Evolutionary conservation across 2,113 vertebrate species (phyloP), one percentile per base, ranked within the genome.

Genomic region (Microtus oregoni): DNA sequence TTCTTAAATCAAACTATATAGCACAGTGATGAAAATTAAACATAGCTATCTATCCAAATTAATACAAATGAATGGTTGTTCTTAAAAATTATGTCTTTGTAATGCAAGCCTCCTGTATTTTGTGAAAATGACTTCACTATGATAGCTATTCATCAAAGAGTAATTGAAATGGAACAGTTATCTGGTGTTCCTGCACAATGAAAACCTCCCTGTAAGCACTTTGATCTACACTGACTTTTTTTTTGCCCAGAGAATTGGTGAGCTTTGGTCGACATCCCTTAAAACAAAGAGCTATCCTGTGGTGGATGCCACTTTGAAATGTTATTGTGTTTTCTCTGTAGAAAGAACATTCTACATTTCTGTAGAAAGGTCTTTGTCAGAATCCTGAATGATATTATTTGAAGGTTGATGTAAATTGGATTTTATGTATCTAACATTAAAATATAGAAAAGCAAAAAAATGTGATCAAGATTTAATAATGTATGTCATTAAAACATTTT

Each of bases 211-310:
- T 90, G n/a, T 65, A 78, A 89, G 91, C 4, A 38, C 41, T 97
- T 95, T 94, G 47, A 94, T 96, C 94, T 61, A 88, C 55, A 41
- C 47, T 50, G 13, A 6, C 61, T 70, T 65, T 94, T 50, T 50
- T 2, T 93, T 91, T 75, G 44, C 52, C 90, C 94, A 96, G 94
- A 96, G 94, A 95, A 85, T 67, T 63, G 82, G 58, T 93, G 86
- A 95, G 89, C 61, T 65, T 97, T 96, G 95, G 73, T 89, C 13
- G 20, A 94, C 82, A 95, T 91, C 77, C 38, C 77, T 95, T 98
- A 97, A 97, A 96, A 97, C 96, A 97, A 97, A 97, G 87, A 41
- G 26, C 76, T 90, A 38, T 92, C 86, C 86, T 78, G 81, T 68
- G 81, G 91, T 73, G 92, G 92, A 76, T 65, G 15, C 24, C 41